A percentile compares a stretch with the other conserved stretches of the same genome.
Conservation (phyloP, 37 sponge, comb jelly and placozoan species). For the Mnemiopsis leidyi region DNA sequence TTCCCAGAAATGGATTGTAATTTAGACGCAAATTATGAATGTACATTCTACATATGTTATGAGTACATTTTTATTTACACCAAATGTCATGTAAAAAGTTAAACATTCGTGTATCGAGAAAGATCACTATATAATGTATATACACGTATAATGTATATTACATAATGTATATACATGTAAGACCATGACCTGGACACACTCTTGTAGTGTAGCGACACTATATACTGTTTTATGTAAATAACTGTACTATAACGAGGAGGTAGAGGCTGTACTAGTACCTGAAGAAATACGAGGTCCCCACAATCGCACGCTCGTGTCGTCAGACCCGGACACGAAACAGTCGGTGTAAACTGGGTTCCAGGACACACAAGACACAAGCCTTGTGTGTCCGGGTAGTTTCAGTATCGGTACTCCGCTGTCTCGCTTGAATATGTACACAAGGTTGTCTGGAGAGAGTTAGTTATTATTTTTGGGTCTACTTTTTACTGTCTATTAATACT, state of each 20-base stretch:
- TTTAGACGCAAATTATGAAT: too few species aligned
- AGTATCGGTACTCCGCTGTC: conserved; percentile 74
- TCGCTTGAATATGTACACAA: conserved; percentile 88
- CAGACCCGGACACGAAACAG: conserved; percentile 90
- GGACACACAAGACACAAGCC: conserved; percentile 86
- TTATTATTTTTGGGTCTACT: too few species aligned
- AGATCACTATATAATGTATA: too few species aligned
- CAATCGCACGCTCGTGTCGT: conserved; percentile 75
- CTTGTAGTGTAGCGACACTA: background rate
- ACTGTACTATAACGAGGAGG: background rate
- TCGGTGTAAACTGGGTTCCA: conserved; percentile 87
- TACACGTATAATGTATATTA: too few species aligned
- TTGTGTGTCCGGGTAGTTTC: conserved; percentile 81
- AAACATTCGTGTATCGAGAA: too few species aligned
- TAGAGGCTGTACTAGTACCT: background rate
- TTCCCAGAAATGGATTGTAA: too few species aligned
- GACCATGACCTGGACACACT: background rate
- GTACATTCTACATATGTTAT: too few species aligned
- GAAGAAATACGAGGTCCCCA: conserved; percentile 69
- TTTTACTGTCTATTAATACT: too few species aligned
- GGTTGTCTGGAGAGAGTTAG: conserved; percentile 76
- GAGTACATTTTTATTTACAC: too few species aligned
- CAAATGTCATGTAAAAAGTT: too few species aligned
- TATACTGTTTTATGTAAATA: too few species aligned
- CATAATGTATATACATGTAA: background rate